Evolutionary conservation across 2,113 vertebrate species (phyloP).

Genomic region (Pleuronectes platessa): DNA sequence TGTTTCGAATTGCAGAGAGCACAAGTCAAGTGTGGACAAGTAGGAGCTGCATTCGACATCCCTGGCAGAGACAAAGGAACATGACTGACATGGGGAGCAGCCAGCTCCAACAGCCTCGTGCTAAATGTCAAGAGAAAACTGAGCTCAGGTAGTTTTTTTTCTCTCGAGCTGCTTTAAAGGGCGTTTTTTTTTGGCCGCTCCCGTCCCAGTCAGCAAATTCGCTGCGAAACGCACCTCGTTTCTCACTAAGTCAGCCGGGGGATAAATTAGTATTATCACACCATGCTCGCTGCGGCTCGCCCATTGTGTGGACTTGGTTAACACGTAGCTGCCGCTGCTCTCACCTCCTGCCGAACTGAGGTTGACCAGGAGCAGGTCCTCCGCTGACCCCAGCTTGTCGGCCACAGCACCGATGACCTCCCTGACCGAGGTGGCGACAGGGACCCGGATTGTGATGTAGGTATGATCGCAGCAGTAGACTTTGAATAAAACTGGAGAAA

Average conservation of each 20-base stretch:
- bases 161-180: slow-evolving; percentile 24
- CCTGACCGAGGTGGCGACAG: slow-evolving; percentile 89
- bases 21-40: slow-evolving; percentile 26
- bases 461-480: slow-evolving; percentile 97
- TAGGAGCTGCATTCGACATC: slow-evolving; percentile 20
- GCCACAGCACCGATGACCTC: slow-evolving; percentile 91
- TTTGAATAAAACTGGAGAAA: slow-evolving; percentile 92
- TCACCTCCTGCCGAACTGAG: slow-evolving; percentile 97
- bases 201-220: slow-evolving; percentile 13
- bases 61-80: slow-evolving; percentile 21
- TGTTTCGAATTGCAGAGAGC: slow-evolving; percentile 8
- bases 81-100: slow-evolving; percentile 4
- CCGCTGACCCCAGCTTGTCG: slow-evolving; percentile 94
- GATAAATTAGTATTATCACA: slow-evolving; percentile 19
- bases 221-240: slow-evolving; percentile 14
- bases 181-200: slow-evolving; percentile 4
- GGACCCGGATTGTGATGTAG: slow-evolving; percentile 94
- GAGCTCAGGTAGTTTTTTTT: slow-evolving; percentile 26
- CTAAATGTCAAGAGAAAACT: slow-evolving; percentile 11
- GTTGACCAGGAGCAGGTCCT: slow-evolving; percentile 91
- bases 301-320: slow-evolving; percentile 4
- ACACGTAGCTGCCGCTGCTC: slow-evolving; percentile 49
- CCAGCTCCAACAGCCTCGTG: slow-evolving; percentile 21
- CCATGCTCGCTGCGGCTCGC: neutral
- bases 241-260: slow-evolving; percentile 28